Evolutionary conservation across 1,140 invertebrate species (phyloP).

Genomic region (Pentalonia nigronervosa): DNA sequence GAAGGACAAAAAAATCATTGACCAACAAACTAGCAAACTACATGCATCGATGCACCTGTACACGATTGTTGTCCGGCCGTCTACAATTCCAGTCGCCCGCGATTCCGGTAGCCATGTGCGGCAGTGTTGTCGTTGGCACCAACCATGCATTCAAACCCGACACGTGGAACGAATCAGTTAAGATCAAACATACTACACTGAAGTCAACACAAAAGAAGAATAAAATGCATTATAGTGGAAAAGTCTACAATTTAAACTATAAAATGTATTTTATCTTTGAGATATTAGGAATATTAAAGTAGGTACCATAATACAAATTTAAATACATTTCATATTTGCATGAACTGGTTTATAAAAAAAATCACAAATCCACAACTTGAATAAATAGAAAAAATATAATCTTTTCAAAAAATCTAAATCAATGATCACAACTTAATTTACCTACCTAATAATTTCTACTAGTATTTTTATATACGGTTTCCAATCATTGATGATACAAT

Average conservation of each 20-base stretch:
- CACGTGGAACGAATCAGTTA: slow-evolving; percentile 49
- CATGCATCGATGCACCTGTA: slow-evolving; percentile 38
- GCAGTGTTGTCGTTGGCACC: slow-evolving; percentile 19
- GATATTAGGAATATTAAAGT: background rate
- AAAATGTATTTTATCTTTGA: background rate
- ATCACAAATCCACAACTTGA: background rate
- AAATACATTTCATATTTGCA: background rate
- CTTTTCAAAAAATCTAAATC: background rate
- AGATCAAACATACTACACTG: background rate
- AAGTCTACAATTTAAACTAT: background rate
- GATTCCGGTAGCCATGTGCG: slow-evolving; percentile 37
- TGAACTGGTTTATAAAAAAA: background rate
- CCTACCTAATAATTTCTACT: background rate
- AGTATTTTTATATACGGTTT: background rate
- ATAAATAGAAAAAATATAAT: background rate
- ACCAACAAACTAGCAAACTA: slow-evolving; percentile 40
- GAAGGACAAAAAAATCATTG: slow-evolving; percentile 20
- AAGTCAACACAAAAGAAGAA: background rate
- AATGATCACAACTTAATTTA: background rate
- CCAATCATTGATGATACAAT: background rate
- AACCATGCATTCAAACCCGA: slow-evolving; percentile 13
- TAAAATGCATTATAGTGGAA: background rate
- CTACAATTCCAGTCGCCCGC: slow-evolving; percentile 43
- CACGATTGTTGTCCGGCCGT: slow-evolving; percentile 39
- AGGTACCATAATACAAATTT: background rate